phyloP scores from a whole-genome alignment of 2,797 vertebrate genomes.

The Gouania willdenowi region DNA sequence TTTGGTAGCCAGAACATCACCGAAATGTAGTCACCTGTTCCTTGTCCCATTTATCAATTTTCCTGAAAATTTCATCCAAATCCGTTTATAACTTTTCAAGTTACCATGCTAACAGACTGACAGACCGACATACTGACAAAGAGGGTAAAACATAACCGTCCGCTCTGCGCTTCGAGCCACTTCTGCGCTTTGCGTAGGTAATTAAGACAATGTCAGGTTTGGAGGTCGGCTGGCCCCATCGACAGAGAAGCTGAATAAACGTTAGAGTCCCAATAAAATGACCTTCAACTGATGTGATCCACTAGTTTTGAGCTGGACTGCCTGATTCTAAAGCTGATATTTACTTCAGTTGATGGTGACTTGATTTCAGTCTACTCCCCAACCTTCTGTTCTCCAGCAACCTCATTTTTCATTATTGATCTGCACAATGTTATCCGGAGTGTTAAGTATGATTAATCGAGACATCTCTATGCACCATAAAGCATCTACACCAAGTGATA shows the following conservation, averaged over 20 bases:
- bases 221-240: slow-evolving; percentile 25
- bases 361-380: slow-evolving; percentile 8
- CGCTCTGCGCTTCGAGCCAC: too few species aligned
- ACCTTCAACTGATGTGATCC: slow-evolving; percentile 19
- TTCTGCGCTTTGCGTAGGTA: too few species aligned
- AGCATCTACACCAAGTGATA: too few species aligned
- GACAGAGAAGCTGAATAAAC: slow-evolving; percentile 7
- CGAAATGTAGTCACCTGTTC: too few species aligned
- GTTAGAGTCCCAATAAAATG: slow-evolving; percentile 14
- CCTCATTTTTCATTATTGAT: slow-evolving; percentile 60
- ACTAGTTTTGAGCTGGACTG: slow-evolving; percentile 2
- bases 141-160: too few species aligned
- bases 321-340: slow-evolving; percentile 16
- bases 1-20: too few species aligned
- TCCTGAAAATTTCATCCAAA: too few species aligned
- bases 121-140: too few species aligned
- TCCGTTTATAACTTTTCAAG: too few species aligned
- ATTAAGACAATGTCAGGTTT: slow-evolving; percentile 15
- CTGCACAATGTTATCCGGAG: slow-evolving; percentile 43
- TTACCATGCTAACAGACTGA: too few species aligned
- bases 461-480: slow-evolving; percentile 64
- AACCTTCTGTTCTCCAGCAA: slow-evolving; percentile 1
- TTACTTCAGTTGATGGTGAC: slow-evolving; percentile 3
- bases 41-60: too few species aligned
- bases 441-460: slow-evolving; percentile 58